Conservation (phyloP, 2,888 invertebrate species). For the Eutolmus rufibarbis region DNA sequence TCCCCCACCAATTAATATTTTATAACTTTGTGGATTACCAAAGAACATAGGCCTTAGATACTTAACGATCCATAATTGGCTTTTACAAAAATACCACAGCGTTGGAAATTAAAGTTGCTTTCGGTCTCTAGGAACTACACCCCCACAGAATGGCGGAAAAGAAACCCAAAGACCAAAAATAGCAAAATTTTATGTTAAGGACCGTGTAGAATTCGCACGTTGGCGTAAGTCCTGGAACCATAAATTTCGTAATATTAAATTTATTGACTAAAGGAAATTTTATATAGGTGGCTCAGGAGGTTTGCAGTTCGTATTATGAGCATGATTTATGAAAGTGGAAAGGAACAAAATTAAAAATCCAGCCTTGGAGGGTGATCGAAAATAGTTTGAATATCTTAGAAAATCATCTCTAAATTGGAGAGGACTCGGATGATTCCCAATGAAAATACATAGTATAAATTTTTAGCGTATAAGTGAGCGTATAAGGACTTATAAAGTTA, state of each 20-base stretch:
- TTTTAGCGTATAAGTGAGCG: not conserved
- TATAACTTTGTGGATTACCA: not conserved
- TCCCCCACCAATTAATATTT: not conserved
- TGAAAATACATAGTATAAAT: not conserved
- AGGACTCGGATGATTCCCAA: not conserved
- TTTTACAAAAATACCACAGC: not conserved
- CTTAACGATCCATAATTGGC: too few relatives aligned
- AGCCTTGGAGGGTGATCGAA: not conserved
- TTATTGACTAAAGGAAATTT: too few relatives aligned
- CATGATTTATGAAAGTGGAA: not conserved
- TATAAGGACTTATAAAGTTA: not conserved
- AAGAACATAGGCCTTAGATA: not conserved
- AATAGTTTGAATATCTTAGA: not conserved
- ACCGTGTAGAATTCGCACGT: not conserved
- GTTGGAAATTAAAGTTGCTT: not conserved
- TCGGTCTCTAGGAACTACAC: not conserved
- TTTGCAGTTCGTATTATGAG: not conserved
- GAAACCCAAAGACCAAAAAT: not conserved
- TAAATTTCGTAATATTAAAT: not conserved
- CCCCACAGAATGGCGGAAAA: not conserved
- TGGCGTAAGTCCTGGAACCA: not conserved
- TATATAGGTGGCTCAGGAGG: not conserved
- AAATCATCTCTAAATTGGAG: not conserved
- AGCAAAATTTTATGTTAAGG: not conserved
- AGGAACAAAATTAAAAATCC: not conserved